Evolutionary conservation across 2,797 vertebrate species (phyloP).

Genomic region (Epinephelus awoara): DNA sequence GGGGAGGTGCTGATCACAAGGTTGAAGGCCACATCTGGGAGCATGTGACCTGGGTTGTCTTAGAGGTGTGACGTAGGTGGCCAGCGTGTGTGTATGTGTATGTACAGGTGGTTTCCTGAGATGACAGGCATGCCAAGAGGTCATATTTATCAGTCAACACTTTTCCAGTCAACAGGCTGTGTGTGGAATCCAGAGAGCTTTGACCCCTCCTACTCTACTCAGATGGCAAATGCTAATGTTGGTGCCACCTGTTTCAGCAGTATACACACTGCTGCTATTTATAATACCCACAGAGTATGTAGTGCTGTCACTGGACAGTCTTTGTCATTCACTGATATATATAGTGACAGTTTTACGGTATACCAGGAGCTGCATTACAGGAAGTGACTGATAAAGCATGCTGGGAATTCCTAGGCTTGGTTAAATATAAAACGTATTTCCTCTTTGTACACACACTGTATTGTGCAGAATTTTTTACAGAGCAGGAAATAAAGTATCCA

Average conservation of each 20-base stretch:
- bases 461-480: not conserved
- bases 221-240: slow-evolving; percentile 66
- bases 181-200: slow-evolving; percentile 62
- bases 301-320: slow-evolving; percentile 53
- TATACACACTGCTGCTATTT: slow-evolving; percentile 66
- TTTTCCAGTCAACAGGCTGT: slow-evolving; percentile 67
- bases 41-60: slow-evolving; percentile 50
- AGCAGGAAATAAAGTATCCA: not conserved
- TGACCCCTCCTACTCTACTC: slow-evolving; percentile 62
- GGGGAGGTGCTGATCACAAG: slow-evolving; percentile 26
- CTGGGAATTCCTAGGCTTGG: slow-evolving; percentile 51
- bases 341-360: slow-evolving; percentile 36
- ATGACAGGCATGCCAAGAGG: slow-evolving; percentile 63
- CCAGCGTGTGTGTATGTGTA: slow-evolving; percentile 24
- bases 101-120: slow-evolving; percentile 61
- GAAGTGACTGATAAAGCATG: slow-evolving; percentile 45
- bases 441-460: slow-evolving; percentile 22
- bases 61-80: slow-evolving; percentile 21
- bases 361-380: slow-evolving; percentile 35
- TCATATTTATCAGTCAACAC: slow-evolving; percentile 69
- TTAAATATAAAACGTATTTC: slow-evolving; percentile 55
- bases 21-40: slow-evolving; percentile 73
- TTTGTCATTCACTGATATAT: slow-evolving; percentile 48
- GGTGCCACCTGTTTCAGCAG: slow-evolving; percentile 76
- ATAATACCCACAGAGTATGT: slow-evolving; percentile 52